A percentile compares a stretch with the other conserved stretches of the same genome.
These are phyloP conservation scores for Hyposmocoma kahamanoa DNA, from an alignment of 1,140 invertebrate species.

Conservation along the genomic window DNA sequence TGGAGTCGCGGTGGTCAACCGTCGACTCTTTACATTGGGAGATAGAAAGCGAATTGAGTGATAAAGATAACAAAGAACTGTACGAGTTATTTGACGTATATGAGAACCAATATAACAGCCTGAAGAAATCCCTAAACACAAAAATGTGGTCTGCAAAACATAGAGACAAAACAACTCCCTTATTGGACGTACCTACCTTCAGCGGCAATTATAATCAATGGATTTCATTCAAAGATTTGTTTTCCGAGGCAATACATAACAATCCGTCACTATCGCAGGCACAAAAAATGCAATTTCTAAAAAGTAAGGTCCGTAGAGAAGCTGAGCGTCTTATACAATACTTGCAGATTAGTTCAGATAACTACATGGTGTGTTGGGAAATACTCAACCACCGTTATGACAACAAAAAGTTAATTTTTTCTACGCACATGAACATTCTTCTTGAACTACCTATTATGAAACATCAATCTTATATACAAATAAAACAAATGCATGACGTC, in stretches of 20 bases:
- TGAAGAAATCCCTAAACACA: background rate
- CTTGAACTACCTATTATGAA: background rate
- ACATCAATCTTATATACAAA: background rate
- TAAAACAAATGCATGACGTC: background rate
- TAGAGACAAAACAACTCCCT: background rate
- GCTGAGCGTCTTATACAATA: background rate
- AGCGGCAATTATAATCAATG: slow-evolving; percentile 1
- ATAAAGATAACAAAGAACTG: background rate
- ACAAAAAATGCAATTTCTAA: slow-evolving; percentile 5
- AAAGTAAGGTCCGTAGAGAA: slow-evolving; percentile 5
- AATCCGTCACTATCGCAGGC: slow-evolving; percentile 1
- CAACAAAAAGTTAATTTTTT: background rate
- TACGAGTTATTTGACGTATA: background rate
- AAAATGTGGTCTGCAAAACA: slow-evolving; percentile 6
- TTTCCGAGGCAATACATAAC: slow-evolving; percentile 2
- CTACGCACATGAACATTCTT: background rate
- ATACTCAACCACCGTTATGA: slow-evolving; percentile 1
- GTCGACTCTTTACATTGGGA: background rate
- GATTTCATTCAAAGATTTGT: slow-evolving; percentile 6
- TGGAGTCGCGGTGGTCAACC: background rate
- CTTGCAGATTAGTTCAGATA: background rate
- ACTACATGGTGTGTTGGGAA: background rate
- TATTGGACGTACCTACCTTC: background rate
- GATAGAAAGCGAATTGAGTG: slow-evolving; percentile 1
- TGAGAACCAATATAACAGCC: background rate